A percentile compares a stretch with the other conserved stretches of the same genome.
Evolutionary conservation across 1,140 invertebrate genomes (phyloP).

Genomic region (Meloidogyne hapla): DNA sequence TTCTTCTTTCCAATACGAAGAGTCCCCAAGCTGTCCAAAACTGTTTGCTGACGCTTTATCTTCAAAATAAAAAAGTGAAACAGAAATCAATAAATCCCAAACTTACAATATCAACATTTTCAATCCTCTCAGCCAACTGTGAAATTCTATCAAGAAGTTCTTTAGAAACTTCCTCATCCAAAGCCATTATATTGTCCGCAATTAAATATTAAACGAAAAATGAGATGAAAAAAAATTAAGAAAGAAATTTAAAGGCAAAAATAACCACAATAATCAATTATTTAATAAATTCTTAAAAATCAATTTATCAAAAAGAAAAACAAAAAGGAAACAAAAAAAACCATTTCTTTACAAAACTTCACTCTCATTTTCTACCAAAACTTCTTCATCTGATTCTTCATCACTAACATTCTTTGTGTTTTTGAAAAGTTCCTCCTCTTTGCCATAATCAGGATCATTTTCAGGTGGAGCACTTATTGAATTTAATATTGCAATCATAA

Average conservation of each 20-base stretch:
- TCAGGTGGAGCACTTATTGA: constrained; percentile 1
- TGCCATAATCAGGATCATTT: constrained; percentile 7
- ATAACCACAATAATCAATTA: neutral
- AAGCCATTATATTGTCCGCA: neutral
- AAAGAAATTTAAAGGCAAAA: neutral
- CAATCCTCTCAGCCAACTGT: neutral
- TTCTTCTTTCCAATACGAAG: constrained; percentile 40
- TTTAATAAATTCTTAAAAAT: neutral
- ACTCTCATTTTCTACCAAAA: neutral
- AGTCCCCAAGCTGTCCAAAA: constrained; percentile 22
- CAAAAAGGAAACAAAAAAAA: neutral
- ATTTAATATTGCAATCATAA: constrained; percentile 18
- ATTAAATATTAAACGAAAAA: neutral
- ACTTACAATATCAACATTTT: constrained; percentile 2
- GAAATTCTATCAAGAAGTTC: constrained; percentile 10
- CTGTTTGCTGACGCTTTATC: constrained; percentile 6
- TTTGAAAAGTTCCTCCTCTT: constrained; percentile 10
- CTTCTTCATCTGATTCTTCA: neutral
- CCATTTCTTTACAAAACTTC: neutral
- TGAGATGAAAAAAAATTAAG: neutral
- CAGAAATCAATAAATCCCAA: neutral
- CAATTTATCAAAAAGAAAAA: neutral
- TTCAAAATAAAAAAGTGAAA: neutral
- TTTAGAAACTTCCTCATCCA: neutral
- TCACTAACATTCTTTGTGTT: neutral